These are phyloP conservation scores for Dicerorhinus sumatrensis DNA, from an alignment of 2,113 vertebrate genomes.

Conservation along the genomic window DNA sequence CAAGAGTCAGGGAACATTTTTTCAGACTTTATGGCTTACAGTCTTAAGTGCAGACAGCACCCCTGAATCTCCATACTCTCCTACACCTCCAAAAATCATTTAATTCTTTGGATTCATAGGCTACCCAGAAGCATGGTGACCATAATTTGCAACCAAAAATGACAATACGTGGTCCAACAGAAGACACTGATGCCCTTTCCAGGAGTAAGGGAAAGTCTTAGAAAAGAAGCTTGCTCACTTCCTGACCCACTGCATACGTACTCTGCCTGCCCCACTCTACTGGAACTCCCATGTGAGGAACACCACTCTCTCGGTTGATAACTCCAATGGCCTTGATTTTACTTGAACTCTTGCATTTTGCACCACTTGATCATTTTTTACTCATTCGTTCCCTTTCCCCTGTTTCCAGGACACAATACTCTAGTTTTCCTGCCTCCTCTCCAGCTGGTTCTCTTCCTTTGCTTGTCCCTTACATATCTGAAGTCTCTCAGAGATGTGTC, in stretches of 20 bases:
- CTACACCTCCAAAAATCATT: neutral
- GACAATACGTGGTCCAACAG: neutral
- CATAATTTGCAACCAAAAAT: constrained; percentile 19
- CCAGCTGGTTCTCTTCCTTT: neutral
- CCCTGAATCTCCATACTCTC: neutral
- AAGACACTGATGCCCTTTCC: neutral
- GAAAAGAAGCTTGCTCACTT: neutral
- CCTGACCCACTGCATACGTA: neutral
- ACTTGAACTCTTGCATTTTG: neutral
- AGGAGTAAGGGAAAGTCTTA: neutral
- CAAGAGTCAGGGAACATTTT: neutral
- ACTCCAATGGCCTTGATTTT: neutral
- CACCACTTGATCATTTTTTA: neutral
- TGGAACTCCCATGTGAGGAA: neutral
- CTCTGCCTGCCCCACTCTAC: neutral
- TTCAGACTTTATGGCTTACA: neutral
- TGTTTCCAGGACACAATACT: neutral
- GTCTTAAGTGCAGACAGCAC: neutral
- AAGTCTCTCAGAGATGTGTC: neutral
- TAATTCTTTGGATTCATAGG: neutral
- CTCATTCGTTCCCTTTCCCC: neutral
- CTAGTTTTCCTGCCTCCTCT: neutral
- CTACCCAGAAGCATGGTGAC: constrained; percentile 3
- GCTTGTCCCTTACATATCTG: neutral
- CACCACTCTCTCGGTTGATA: neutral